These are phyloP conservation scores for Himalopsyche japonica DNA, from an alignment of 2,888 invertebrate species.

Conservation along the genomic window DNA sequence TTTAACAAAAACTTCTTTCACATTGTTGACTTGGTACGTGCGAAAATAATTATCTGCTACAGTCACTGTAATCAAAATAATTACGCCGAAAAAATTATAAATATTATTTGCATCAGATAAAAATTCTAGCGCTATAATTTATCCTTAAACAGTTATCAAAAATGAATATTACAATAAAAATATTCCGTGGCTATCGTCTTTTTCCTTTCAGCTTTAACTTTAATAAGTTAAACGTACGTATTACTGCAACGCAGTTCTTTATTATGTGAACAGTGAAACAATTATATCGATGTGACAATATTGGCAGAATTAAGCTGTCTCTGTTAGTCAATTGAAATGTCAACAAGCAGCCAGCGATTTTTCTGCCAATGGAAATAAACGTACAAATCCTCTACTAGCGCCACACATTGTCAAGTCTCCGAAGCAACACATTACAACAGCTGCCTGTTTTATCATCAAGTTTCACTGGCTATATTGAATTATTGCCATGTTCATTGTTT, in stretches of 20 bases:
- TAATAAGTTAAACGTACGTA: too few relatives aligned
- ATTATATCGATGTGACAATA: neutral
- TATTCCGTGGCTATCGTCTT: too few relatives aligned
- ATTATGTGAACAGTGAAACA: neutral
- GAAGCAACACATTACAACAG: slow-evolving; percentile 1
- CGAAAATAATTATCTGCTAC: neutral
- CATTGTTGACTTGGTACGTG: neutral
- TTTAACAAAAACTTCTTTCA: neutral
- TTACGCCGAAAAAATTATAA: too few relatives aligned
- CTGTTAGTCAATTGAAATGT: neutral
- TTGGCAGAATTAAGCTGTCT: neutral
- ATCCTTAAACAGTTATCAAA: too few relatives aligned
- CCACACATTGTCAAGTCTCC: neutral
- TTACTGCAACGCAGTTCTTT: neutral
- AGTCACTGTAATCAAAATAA: too few relatives aligned
- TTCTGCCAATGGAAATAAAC: slow-evolving; percentile 9
- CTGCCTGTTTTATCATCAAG: neutral
- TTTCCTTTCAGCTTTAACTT: too few relatives aligned
- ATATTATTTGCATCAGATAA: too few relatives aligned
- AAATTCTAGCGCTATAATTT: too few relatives aligned
- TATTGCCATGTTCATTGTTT: too few relatives aligned
- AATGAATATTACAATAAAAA: too few relatives aligned
- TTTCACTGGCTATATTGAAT: neutral
- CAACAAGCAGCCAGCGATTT: slow-evolving; percentile 1
- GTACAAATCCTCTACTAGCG: neutral